These are phyloP conservation scores for Coturnix japonica DNA, from an alignment of 2,113 vertebrate species.

Conservation along the genomic window DNA sequence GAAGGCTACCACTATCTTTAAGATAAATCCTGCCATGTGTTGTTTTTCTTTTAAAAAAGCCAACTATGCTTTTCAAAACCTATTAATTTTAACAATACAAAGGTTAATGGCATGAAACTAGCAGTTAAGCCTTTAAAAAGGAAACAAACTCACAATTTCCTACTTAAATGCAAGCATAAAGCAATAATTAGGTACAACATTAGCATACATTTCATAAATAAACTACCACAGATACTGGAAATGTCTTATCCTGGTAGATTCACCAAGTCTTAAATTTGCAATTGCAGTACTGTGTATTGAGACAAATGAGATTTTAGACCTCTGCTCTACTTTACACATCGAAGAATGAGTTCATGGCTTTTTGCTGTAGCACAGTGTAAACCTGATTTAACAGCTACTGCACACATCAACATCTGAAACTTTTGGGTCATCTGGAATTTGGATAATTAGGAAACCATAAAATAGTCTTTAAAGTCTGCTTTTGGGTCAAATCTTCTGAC, in stretches of 20 bases:
- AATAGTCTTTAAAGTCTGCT: background rate
- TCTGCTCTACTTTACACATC: background rate
- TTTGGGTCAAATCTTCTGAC: background rate
- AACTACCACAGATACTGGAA: background rate
- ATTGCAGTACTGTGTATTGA: conserved; percentile 17
- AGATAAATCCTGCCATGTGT: background rate
- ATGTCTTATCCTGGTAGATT: background rate
- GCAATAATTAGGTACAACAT: background rate
- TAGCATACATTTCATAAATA: conserved; percentile 19
- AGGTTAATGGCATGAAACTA: conserved; percentile 9
- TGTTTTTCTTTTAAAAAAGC: background rate
- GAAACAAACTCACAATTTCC: background rate
- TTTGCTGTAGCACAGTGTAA: background rate
- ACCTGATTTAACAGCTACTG: background rate
- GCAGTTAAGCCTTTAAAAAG: background rate
- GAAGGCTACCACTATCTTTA: background rate
- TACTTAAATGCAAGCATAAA: background rate
- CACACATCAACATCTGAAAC: background rate
- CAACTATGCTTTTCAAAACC: conserved; percentile 1
- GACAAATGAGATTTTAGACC: conserved; percentile 16
- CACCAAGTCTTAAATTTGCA: background rate
- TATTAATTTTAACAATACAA: conserved; percentile 21
- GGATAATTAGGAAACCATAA: background rate
- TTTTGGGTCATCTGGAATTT: conserved; percentile 9
- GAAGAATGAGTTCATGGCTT: background rate